Conservation (phyloP, 1,140 invertebrate genomes). For the Zaprionus davidi region DNA sequence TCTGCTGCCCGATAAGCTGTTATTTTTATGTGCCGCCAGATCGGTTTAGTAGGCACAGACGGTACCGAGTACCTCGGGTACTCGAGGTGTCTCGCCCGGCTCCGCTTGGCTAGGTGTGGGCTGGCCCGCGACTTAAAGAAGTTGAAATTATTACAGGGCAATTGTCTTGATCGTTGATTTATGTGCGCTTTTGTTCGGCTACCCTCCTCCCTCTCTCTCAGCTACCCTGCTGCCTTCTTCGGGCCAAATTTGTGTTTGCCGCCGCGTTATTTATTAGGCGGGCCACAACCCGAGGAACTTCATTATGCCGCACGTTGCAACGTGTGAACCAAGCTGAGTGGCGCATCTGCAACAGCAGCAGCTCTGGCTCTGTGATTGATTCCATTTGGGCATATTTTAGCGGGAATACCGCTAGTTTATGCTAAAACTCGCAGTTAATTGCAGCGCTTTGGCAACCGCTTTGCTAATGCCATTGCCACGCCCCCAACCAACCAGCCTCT, state of each 20-base stretch:
- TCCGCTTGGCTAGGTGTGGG: slow-evolving; percentile 54
- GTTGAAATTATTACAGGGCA: slow-evolving; percentile 81
- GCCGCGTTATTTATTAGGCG: slow-evolving; percentile 65
- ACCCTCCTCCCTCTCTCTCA: slow-evolving; percentile 12
- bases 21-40: slow-evolving; percentile 77
- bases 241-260: slow-evolving; percentile 56
- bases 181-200: slow-evolving; percentile 77
- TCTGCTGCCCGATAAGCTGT: slow-evolving; percentile 75
- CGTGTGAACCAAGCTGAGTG: neutral
- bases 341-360: neutral
- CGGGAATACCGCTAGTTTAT: slow-evolving; percentile 4
- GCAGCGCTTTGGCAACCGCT: slow-evolving; percentile 7
- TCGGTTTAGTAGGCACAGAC: slow-evolving; percentile 25
- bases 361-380: neutral
- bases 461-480: slow-evolving; percentile 1
- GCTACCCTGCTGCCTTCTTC: slow-evolving; percentile 4
- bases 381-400: neutral
- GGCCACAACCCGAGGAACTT: slow-evolving; percentile 45
- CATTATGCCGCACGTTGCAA: slow-evolving; percentile 38
- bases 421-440: slow-evolving; percentile 8
- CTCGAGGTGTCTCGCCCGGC: slow-evolving; percentile 1
- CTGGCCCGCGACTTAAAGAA: slow-evolving; percentile 77
- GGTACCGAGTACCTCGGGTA: neutral
- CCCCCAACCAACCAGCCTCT: neutral
- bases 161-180: slow-evolving; percentile 81